Base-by-base conservation (phyloP, 1,140 invertebrate genomes). In the Diabrotica virgifera region DNA sequence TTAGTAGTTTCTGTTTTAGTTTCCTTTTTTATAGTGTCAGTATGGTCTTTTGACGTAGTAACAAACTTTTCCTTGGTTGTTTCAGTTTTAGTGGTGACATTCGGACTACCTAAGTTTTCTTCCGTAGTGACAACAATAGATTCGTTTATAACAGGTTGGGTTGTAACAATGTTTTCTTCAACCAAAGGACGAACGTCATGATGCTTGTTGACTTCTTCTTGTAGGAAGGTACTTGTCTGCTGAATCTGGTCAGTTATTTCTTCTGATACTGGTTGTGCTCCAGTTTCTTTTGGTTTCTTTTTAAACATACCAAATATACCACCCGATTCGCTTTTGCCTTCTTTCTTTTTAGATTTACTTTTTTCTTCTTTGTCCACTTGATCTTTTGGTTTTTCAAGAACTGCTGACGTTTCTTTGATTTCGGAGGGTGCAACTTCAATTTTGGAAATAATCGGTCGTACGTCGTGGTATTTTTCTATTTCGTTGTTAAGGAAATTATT, bases 391-490 rank as follows among this genome's bases (percentile, higher is more conserved):
- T 36, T 24, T 61, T 46, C 57, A 8, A 59, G 14, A 52, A 13
- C 51, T 65, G 36, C 37, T 46, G 40, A 8, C n/a, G 40, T 46
- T 46, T 8, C 5, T 46, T 5, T 46, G 4, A n/a, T 10, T 46
- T 46, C 40, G 8, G 8, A 10, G 3, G 40, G 5, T 46, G 40
- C 54, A 52, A 12, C n/a, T 60, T 52, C 56, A 5, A 5, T 46
- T 46, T 46, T 14, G 40, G 56, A 12, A 36, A 52, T 38, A 51
- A 52, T 58, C 52, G 70, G 68, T 55, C 40, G 38, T 9, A 67
- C 68, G 46, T 70, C 68, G 65, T 70, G 63, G 58, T 68, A 62
- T 10, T 46, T 66, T n/a, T 52, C 52, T 6, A 66, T 53, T 66
- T 66, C 64, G 54, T 36, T 53, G 36, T 12, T 53, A 36, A 66